These are phyloP conservation scores for Poecilia wingei DNA, from an alignment of 2,797 vertebrate species.

Conservation along the genomic window DNA sequence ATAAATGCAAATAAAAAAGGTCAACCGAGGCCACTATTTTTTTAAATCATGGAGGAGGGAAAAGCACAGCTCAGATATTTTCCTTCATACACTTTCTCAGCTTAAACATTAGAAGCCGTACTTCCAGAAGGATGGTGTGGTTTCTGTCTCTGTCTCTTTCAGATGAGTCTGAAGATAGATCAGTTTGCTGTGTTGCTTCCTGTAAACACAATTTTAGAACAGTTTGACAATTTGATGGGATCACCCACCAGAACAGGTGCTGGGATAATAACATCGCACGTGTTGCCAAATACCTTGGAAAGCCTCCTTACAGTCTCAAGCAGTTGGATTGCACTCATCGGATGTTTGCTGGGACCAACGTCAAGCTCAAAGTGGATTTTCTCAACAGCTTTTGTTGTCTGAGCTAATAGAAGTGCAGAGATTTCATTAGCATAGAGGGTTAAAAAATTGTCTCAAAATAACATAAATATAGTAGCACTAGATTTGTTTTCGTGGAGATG, in stretches of 20 bases:
- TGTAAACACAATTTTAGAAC: slow-evolving; percentile 51
- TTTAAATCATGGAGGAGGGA: background rate
- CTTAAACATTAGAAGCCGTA: slow-evolving; percentile 18
- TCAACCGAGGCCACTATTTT: background rate
- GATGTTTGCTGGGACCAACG: slow-evolving; percentile 30
- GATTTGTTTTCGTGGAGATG: background rate
- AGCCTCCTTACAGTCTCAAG: slow-evolving; percentile 56
- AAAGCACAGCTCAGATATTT: background rate
- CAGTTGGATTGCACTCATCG: slow-evolving; percentile 45
- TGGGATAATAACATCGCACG: slow-evolving; percentile 26
- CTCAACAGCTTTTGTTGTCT: slow-evolving; percentile 66
- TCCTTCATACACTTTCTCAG: background rate
- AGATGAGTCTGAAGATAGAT: slow-evolving; percentile 35
- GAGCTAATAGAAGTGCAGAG: slow-evolving; percentile 57
- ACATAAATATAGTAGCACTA: background rate
- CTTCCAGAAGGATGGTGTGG: slow-evolving; percentile 15
- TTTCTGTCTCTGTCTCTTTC: slow-evolving; percentile 23
- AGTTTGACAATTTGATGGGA: slow-evolving; percentile 7
- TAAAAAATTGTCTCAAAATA: background rate
- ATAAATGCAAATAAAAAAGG: background rate
- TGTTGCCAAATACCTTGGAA: slow-evolving; percentile 68
- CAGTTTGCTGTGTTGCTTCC: slow-evolving; percentile 29
- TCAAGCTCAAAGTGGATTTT: slow-evolving; percentile 79
- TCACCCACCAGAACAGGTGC: slow-evolving; percentile 39
- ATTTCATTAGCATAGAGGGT: slow-evolving; percentile 3